Evolutionary conservation across 2,113 vertebrate genomes (phyloP).

Genomic region (Myiozetetes cayanensis): DNA sequence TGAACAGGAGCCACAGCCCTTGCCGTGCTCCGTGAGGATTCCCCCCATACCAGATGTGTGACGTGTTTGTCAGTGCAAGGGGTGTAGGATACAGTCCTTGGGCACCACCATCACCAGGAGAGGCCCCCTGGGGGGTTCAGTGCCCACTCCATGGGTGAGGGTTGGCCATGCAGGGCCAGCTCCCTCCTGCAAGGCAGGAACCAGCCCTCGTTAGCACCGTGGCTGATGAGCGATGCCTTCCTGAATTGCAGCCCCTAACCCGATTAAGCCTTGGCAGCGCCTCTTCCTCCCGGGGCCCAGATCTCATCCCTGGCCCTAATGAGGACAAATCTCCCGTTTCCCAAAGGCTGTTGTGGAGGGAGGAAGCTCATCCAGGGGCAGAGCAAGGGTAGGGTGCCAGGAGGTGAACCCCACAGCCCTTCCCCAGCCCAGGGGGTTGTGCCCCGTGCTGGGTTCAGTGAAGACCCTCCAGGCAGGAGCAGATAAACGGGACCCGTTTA

Average conservation of each 20-base stretch:
- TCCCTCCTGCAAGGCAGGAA: not conserved
- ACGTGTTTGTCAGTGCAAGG: not conserved
- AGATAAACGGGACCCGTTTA: fast-evolving
- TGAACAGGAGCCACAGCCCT: not conserved
- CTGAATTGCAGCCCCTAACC: constrained; percentile 37
- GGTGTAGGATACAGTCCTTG: not conserved
- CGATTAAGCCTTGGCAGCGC: not conserved
- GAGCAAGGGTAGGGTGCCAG: not conserved
- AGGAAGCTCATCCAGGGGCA: not conserved
- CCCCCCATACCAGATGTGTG: not conserved
- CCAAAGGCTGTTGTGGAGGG: not conserved
- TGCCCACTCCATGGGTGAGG: fast-evolving
- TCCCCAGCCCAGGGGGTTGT: not conserved
- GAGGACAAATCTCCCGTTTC: not conserved
- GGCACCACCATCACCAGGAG: not conserved
- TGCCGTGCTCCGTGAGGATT: not conserved
- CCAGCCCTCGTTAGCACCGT: not conserved
- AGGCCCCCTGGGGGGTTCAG: fast-evolving
- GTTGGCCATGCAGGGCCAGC: not conserved
- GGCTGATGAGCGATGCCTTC: constrained; percentile 1
- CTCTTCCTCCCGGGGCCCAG: not conserved
- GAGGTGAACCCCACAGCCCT: not conserved
- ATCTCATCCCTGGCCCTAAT: not conserved
- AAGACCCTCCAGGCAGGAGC: not conserved
- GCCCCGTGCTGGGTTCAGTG: fast-evolving